Evolutionary conservation across 2,797 vertebrate genomes (phyloP), one percentile per base, ranked within the genome.

Genomic region (Loris lydekkerianus): DNA sequence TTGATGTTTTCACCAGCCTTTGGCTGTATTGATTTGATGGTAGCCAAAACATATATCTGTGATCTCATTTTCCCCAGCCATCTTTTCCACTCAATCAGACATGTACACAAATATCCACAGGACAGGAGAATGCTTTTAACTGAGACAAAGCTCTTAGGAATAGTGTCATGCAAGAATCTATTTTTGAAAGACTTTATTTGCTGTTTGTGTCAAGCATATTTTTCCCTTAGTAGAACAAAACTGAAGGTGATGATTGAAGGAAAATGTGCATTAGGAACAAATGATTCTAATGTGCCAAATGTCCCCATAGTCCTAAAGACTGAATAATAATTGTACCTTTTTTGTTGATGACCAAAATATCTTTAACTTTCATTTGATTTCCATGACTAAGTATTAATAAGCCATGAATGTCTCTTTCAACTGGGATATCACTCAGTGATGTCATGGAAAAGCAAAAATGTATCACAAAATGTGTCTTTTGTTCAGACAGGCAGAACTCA

Each of bases 1-100:
- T 99, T 99, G 99, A 99, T 99, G 99, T 99, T 99, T 99, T 98
- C 98, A 98, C 98, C 78, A 98, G 98, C 98, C 98, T 99, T 99
- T 99, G 99, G 99, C 98, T 99, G 98, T 99, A 99, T 98, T 99
- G 98, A 99, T 98, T 99, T 98, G 98, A 98, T 98, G 98, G 98
- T 98, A 99, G 98, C 98, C 99, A 99, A 99, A 99, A 99, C 99
- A 99, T 98, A 98, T 98, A 99, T 99, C 99, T 99, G 98, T 99
- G 99, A 99, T 99, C 98, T 98, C 97, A 97, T 98, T 99, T 99
- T 98, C 97, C 92, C 95, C 89, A 92, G 98, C 91, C 96, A 73
- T 97, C 98, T 98, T 97, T 99, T 99, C 98, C 98, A 98, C 98
- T 99, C 98, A 98, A 99, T 98, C 98, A 98, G 98, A 97, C 99